phyloP scores from a whole-genome alignment of 2,797 vertebrate species.

The Tapirus indicus region DNA sequence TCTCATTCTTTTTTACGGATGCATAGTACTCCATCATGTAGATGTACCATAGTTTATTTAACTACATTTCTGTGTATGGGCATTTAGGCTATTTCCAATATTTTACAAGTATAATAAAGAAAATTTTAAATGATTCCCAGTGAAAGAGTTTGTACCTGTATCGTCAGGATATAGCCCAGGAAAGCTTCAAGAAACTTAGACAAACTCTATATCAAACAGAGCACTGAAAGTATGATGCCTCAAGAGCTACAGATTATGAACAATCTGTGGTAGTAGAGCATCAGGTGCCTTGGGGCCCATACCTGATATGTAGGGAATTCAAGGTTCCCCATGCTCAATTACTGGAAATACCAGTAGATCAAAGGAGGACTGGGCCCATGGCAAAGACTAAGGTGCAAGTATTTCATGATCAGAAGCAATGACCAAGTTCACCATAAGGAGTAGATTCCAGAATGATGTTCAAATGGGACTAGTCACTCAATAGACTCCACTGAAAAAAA shows the following conservation, averaged over 20 bases:
- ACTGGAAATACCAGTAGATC: background rate
- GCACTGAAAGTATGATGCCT: background rate
- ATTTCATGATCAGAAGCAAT: background rate
- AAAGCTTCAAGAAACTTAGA: background rate
- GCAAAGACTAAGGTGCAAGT: background rate
- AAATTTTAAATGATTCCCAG: background rate
- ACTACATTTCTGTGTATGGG: background rate
- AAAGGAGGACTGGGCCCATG: background rate
- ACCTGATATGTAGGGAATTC: background rate
- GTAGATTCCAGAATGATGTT: background rate
- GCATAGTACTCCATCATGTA: background rate
- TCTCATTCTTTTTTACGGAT: background rate
- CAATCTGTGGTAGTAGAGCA: background rate
- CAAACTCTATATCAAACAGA: background rate
- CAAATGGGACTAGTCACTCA: background rate
- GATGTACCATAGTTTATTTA: background rate
- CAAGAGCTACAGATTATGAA: background rate
- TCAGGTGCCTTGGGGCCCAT: no score
- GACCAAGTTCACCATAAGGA: background rate
- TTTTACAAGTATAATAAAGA: constrained; percentile 15
- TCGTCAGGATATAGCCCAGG: background rate
- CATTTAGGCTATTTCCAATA: background rate
- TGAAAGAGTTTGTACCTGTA: background rate
- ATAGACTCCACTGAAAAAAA: background rate
- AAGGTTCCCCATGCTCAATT: background rate